phyloP scores from a whole-genome alignment of 2,797 vertebrate species.

The Tadarida brasiliensis region DNA sequence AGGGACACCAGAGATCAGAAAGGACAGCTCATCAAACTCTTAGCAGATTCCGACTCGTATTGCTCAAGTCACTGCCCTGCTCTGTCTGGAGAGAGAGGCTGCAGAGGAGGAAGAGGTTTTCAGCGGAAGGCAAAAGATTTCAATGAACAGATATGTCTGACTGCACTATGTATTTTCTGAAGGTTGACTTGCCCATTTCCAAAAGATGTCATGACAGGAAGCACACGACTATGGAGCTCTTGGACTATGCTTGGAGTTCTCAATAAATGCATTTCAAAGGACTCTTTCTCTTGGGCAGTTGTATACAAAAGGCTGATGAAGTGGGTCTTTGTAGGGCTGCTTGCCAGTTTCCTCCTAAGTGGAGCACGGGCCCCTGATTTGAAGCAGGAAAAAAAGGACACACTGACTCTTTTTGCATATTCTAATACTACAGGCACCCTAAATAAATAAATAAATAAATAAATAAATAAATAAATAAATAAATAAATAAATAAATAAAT shows the following conservation, averaged over 20 bases:
- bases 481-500: background rate
- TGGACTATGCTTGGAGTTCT: background rate
- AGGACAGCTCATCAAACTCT: background rate
- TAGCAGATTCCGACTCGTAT: background rate
- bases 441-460: background rate
- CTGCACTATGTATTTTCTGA: slow-evolving; percentile 30
- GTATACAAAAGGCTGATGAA: background rate
- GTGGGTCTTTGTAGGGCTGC: background rate
- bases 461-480: background rate
- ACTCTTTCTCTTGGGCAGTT: background rate
- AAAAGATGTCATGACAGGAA: slow-evolving; percentile 10
- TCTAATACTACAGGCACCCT: background rate
- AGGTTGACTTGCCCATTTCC: slow-evolving; percentile 39
- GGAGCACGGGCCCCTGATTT: background rate
- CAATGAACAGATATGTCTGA: background rate
- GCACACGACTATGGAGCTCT: background rate
- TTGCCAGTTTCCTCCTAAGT: background rate
- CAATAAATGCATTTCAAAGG: slow-evolving; percentile 57
- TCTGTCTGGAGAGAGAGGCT: background rate
- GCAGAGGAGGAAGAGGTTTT: background rate
- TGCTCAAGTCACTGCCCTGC: background rate
- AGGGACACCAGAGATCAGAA: background rate
- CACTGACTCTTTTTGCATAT: background rate
- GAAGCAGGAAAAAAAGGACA: background rate
- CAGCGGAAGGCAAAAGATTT: slow-evolving; percentile 14